These are phyloP conservation scores for Oedothorax gibbosus DNA, from an alignment of 1,140 invertebrate species.

Conservation along the genomic window DNA sequence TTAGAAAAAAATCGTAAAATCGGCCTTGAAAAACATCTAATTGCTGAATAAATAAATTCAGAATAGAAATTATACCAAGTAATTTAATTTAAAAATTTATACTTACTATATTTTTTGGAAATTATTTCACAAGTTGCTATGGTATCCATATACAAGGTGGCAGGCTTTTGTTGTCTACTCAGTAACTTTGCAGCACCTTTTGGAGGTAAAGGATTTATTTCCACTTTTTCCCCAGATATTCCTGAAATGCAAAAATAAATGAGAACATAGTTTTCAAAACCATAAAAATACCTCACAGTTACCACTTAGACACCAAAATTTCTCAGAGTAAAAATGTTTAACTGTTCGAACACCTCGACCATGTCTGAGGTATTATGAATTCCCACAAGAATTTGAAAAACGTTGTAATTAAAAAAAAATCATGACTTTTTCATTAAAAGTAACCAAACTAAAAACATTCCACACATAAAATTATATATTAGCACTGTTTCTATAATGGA, in stretches of 20 bases:
- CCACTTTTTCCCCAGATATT: constrained; percentile 89
- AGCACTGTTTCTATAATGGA: too few species aligned
- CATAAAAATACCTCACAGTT: background rate
- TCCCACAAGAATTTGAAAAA: too few species aligned
- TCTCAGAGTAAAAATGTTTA: too few species aligned
- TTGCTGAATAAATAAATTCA: background rate
- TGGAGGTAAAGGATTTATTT: constrained; percentile 84
- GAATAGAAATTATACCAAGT: background rate
- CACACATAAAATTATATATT: too few species aligned
- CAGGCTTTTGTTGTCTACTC: constrained; percentile 76
- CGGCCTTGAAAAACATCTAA: background rate
- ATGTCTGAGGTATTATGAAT: too few species aligned
- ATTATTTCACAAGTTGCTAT: constrained; percentile 87
- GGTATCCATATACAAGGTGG: constrained; percentile 84
- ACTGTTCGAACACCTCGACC: too few species aligned
- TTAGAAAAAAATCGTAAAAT: background rate
- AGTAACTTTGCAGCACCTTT: constrained; percentile 76
- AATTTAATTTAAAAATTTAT: background rate
- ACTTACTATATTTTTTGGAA: constrained; percentile 70
- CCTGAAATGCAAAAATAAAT: constrained; percentile 67
- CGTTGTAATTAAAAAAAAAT: too few species aligned
- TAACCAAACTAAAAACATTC: too few species aligned
- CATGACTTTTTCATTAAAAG: too few species aligned
- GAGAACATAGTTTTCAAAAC: background rate
- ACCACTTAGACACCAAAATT: too few species aligned